Evolutionary conservation across 2,113 vertebrate genomes (phyloP).

Genomic region (Trochalopteron elliotii): DNA sequence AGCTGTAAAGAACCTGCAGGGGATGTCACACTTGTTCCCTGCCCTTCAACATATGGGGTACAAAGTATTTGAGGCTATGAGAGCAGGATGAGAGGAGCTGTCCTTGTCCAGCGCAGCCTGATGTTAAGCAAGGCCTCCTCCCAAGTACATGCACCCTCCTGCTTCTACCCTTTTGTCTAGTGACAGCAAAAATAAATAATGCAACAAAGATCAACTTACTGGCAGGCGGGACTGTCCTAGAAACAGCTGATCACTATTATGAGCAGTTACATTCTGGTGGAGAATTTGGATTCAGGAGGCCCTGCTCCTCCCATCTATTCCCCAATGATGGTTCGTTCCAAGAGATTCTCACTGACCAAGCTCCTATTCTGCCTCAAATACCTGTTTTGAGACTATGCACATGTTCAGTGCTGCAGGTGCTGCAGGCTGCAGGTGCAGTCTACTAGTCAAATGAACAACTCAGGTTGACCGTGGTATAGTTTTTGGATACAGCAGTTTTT

Average conservation of each 20-base stretch:
- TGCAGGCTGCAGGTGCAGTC: not conserved
- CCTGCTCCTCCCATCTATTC: not conserved
- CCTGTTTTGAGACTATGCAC: not conserved
- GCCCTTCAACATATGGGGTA: not conserved
- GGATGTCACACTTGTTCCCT: not conserved
- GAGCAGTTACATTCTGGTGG: not conserved
- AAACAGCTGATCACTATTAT: not conserved
- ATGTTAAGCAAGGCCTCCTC: not conserved
- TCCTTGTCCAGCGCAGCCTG: not conserved
- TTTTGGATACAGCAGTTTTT: not conserved
- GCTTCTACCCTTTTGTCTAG: not conserved
- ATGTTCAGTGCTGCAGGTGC: not conserved
- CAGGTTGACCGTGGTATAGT: rapidly evolving
- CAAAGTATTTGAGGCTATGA: not conserved
- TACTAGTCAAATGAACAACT: not conserved
- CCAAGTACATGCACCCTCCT: not conserved
- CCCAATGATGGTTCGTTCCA: not conserved
- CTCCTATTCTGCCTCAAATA: not conserved
- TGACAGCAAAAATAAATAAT: constrained; percentile 12
- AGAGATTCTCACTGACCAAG: not conserved
- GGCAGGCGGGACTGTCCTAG: not conserved
- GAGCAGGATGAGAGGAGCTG: not conserved
- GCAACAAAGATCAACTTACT: not conserved
- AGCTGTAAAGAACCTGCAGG: not conserved
- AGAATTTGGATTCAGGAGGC: not conserved